phyloP scores from a whole-genome alignment of 2,113 vertebrate genomes.

The Psilopsiagon aymara region DNA sequence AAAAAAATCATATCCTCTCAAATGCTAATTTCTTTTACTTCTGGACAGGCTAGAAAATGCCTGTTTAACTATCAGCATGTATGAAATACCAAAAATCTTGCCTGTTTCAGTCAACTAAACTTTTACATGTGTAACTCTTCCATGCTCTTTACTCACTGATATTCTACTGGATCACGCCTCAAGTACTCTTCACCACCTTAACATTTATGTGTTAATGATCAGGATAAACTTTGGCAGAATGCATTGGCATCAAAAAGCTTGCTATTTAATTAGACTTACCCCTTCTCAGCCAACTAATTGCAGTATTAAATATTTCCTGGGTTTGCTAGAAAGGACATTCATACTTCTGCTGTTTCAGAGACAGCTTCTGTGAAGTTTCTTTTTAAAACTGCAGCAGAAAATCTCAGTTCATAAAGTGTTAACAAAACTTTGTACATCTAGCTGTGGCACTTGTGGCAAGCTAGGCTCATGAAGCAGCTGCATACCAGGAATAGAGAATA shows the following conservation, averaged over 20 bases:
- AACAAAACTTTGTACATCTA: background rate
- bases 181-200: background rate
- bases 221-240: background rate
- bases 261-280: background rate
- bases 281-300: background rate
- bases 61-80: background rate
- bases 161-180: background rate
- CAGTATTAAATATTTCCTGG: background rate
- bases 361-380: background rate
- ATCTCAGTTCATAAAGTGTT: background rate
- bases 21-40: background rate
- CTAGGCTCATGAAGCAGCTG: background rate
- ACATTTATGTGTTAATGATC: background rate
- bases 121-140: background rate
- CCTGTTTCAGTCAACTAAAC: background rate
- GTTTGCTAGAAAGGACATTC: background rate
- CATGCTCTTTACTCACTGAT: background rate
- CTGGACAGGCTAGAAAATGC: background rate
- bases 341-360: background rate
- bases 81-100: background rate
- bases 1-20: background rate
- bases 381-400: background rate
- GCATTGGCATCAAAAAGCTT: background rate
- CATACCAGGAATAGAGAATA: background rate
- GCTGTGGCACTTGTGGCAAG: background rate